These are phyloP conservation scores for Vidua chalybeata DNA, from an alignment of 2,113 vertebrate genomes.

Conservation along the genomic window DNA sequence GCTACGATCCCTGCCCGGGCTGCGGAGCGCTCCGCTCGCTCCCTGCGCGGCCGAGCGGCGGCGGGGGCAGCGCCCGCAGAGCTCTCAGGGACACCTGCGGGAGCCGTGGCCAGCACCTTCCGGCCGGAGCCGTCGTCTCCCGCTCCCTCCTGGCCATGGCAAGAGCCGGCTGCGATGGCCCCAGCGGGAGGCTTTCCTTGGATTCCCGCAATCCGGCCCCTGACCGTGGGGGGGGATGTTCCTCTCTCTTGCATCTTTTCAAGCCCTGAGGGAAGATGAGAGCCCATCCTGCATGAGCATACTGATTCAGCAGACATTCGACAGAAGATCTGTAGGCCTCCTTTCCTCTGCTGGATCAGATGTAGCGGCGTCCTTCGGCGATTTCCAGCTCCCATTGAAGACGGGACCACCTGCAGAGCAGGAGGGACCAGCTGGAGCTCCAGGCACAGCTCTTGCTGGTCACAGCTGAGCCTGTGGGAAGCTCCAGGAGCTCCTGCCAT, in stretches of 20 bases:
- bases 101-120: background rate
- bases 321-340: background rate
- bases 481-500: background rate
- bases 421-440: background rate
- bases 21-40: background rate
- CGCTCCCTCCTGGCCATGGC: background rate
- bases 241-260: too few relatives aligned
- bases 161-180: background rate
- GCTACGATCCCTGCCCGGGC: too few relatives aligned
- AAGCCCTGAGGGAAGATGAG: background rate
- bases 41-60: background rate
- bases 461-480: background rate
- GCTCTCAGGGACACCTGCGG: background rate
- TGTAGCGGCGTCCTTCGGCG: accelerated
- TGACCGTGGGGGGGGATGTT: too few relatives aligned
- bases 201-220: too few relatives aligned
- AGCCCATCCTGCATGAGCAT: background rate
- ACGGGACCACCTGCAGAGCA: background rate
- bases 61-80: background rate
- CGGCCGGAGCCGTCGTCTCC: background rate
- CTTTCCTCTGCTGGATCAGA: background rate
- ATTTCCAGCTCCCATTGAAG: background rate
- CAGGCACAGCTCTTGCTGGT: background rate
- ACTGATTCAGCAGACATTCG: background rate
- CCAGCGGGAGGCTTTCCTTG: too few relatives aligned